A percentile compares a stretch with the other conserved stretches of the same genome.
phyloP scores from a whole-genome alignment of 2,888 invertebrate species.

The Odontomyia ornata region DNA sequence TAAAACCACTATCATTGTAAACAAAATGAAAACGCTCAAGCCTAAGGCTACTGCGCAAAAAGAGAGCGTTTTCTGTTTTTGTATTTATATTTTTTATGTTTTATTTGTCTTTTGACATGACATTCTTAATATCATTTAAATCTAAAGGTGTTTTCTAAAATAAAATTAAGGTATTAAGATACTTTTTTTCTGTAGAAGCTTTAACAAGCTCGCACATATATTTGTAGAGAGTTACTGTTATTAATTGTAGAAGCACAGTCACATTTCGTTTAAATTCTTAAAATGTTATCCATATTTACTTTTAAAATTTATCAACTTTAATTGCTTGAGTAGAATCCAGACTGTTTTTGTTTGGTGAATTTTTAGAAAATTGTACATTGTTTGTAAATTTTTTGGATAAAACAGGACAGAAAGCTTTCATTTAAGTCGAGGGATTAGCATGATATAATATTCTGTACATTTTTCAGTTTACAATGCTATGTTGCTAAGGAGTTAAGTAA shows the following conservation, averaged over 20 bases:
- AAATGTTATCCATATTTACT: not conserved
- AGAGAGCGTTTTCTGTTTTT: not conserved
- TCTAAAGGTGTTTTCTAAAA: not conserved
- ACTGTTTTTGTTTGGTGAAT: no score
- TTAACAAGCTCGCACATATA: not conserved
- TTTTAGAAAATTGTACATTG: no score
- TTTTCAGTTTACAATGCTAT: no score
- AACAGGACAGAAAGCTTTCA: no score
- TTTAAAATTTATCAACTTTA: no score
- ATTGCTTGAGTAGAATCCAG: no score
- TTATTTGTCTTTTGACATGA: not conserved
- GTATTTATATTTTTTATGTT: not conserved
- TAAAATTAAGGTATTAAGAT: constrained; percentile 4
- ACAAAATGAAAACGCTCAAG: no score
- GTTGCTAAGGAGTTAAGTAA: no score
- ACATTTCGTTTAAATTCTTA: not conserved
- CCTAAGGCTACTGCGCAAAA: not conserved
- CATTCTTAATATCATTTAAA: not conserved
- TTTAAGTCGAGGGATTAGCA: no score
- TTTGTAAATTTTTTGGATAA: no score
- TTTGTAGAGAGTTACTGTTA: not conserved
- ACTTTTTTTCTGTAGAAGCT: not conserved
- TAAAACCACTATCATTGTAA: no score
- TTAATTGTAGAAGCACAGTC: constrained; percentile 21
- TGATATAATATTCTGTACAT: no score